Evolutionary conservation across 2,113 vertebrate species (phyloP).

Genomic region (Larimichthys crocea): DNA sequence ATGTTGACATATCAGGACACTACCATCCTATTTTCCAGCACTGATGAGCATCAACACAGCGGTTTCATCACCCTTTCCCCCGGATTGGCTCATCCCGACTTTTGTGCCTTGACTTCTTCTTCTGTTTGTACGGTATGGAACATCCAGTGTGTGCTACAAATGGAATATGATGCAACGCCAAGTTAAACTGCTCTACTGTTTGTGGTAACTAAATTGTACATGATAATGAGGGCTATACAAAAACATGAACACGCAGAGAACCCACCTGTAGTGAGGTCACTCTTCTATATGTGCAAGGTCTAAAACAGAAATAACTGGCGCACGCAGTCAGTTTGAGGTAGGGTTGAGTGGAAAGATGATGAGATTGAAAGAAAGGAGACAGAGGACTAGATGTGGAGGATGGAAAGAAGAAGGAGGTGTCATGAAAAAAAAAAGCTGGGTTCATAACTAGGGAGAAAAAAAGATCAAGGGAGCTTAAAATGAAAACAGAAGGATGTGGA

Average conservation of each 20-base stretch:
- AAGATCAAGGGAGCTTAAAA: constrained; percentile 16
- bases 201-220: not conserved
- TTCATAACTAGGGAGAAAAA: not conserved
- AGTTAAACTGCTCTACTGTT: not conserved
- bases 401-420: not conserved
- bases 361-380: not conserved
- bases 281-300: not conserved
- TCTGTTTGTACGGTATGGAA: not conserved
- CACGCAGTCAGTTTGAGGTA: not conserved
- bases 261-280: not conserved
- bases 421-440: not conserved
- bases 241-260: not conserved
- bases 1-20: not conserved
- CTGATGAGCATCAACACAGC: not conserved
- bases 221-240: not conserved
- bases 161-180: not conserved
- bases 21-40: not conserved
- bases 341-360: not conserved
- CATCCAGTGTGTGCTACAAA: not conserved
- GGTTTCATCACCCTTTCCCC: not conserved
- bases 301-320: not conserved
- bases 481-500: constrained; percentile 5
- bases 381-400: not conserved
- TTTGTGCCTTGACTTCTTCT: not conserved
- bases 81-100: not conserved